Conservation (phyloP, 2,888 invertebrate genomes). For the Terebella lapidaria region DNA sequence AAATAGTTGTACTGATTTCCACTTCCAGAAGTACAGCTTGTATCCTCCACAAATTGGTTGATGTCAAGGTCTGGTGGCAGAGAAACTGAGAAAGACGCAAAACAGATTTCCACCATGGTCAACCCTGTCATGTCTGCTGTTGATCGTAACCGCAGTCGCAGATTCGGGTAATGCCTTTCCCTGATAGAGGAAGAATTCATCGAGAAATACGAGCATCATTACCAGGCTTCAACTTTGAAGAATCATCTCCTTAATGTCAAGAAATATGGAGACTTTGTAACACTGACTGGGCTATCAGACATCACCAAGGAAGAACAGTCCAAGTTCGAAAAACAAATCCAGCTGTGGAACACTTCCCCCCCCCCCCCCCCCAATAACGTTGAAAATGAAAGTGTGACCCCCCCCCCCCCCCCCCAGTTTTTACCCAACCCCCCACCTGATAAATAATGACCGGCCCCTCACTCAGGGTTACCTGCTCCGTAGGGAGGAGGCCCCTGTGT, state of each 20-base stretch:
- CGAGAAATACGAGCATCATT: neutral
- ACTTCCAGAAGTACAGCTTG: neutral
- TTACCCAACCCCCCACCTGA: too few species aligned
- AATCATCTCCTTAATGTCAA: neutral
- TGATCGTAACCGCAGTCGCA: too few species aligned
- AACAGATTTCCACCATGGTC: too few species aligned
- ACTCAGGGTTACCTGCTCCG: too few species aligned
- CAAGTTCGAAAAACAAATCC: neutral
- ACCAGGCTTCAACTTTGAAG: neutral
- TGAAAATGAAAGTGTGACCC: too few species aligned
- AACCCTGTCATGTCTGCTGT: too few species aligned
- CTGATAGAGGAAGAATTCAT: neutral
- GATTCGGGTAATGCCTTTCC: too few species aligned
- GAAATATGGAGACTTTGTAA: neutral
- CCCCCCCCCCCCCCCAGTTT: too few species aligned
- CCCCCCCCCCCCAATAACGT: too few species aligned
- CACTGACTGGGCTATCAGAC: neutral
- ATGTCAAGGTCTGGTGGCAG: neutral
- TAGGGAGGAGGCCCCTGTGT: too few species aligned
- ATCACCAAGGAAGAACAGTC: neutral
- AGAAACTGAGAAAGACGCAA: neutral
- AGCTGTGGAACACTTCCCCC: neutral
- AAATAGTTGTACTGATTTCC: too few species aligned
- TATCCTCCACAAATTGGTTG: neutral
- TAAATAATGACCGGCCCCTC: too few species aligned